Conservation (phyloP, 2,797 vertebrate species). For the Enteromius fasciolatus region DNA sequence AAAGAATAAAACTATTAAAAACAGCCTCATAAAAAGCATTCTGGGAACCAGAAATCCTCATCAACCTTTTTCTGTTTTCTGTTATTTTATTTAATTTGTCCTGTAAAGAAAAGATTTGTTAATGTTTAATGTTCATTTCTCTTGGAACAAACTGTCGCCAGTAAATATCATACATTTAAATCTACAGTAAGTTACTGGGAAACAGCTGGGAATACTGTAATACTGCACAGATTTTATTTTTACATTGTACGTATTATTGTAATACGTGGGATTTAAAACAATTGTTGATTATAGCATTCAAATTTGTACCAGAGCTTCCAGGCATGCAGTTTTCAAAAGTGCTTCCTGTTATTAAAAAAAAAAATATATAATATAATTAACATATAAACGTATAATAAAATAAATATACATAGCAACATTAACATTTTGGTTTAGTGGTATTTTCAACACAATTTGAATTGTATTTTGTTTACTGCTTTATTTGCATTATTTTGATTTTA, state of each 20-base stretch:
- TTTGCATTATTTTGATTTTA: background rate
- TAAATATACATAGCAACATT: background rate
- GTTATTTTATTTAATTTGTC: too few species aligned
- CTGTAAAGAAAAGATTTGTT: too few species aligned
- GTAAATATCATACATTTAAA: too few species aligned
- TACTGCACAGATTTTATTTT: too few species aligned
- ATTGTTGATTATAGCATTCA: background rate
- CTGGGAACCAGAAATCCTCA: too few species aligned
- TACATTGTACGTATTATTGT: background rate
- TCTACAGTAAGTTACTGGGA: too few species aligned
- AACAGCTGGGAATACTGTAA: too few species aligned
- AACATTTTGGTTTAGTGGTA: background rate
- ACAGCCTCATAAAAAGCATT: too few species aligned
- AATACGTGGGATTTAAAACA: background rate
- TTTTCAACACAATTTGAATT: background rate
- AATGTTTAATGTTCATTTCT: too few species aligned
- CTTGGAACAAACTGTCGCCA: too few species aligned
- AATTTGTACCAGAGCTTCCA: background rate
- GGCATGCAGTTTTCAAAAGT: background rate
- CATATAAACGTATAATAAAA: background rate
- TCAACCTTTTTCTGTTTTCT: too few species aligned
- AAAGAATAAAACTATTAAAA: too few species aligned
- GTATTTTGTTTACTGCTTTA: background rate
- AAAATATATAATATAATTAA: background rate
- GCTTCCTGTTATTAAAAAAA: background rate